Base-by-base conservation (phyloP, 2,888 invertebrate species). In the Agrochola lota region DNA sequence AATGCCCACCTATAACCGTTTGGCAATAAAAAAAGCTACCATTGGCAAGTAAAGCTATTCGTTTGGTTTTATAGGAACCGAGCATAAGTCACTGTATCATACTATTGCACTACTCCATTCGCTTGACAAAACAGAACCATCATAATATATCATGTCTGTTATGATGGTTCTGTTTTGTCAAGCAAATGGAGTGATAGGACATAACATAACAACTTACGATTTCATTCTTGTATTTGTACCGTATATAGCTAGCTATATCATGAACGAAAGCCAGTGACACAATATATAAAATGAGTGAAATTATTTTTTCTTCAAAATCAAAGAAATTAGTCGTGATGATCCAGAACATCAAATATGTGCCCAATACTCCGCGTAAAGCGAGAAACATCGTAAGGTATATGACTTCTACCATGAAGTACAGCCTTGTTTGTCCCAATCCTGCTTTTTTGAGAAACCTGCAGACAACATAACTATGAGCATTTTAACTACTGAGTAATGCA, bases 341-440 rank as follows among this genome's bases (percentile, higher is more conserved):
- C 80, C 93, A 92, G 85, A 92, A 92, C 23, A 97, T 89, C n/a
- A 97, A 89, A 85, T 95, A 96, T 2, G 97, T 96, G 30, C 97
- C 97, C 43, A 97, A 87, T 2, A 97, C 76, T 1, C 97, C 96
- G 30, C 97, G 94, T 59, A 97, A 90, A 0, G 91, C 46, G 17
- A 97, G 81, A 87, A 97, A 97, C 69, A 96, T 77, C 0, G 92
- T 35, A 55, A 97, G 92, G 87, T 97, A 97, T 9, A 92, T 74
- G 46, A 95, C 84, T 91, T 97, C 97, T 12, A 97, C 94, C 17
- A 94, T 63, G 11, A 92, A 90, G 89, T 94, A 97, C 59, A 97
- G 52, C 1, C 87, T 75, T 8, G 97, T 95, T 72, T 95, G 92
- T 30, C 96, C 95, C 86, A 95, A 95, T 57, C 97, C 97, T 78